Conservation (phyloP, 2,888 invertebrate genomes). For the Coecobrya sp. region DNA sequence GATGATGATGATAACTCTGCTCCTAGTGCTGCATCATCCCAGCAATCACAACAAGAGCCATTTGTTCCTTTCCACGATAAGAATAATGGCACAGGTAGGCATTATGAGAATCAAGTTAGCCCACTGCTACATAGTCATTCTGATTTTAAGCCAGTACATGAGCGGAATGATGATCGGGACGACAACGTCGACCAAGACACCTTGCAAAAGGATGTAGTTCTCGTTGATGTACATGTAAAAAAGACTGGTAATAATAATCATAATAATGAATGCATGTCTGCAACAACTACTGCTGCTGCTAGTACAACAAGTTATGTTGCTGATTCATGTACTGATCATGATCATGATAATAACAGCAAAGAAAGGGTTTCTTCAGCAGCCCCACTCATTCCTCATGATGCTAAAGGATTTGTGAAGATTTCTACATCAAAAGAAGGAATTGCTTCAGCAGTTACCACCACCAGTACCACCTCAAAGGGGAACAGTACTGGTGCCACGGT, state of each 20-base stretch:
- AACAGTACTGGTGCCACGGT: conserved; percentile 64
- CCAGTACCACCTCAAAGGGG: conserved; percentile 33
- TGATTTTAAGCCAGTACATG: conserved; percentile 47
- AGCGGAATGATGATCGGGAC: conserved; percentile 62
- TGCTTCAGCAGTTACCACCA: conserved; percentile 62
- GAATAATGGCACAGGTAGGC: conserved; percentile 48
- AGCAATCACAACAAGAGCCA: conserved; percentile 58
- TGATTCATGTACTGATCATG: conserved; percentile 65
- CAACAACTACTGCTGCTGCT: not conserved
- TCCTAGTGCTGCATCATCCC: conserved; percentile 14
- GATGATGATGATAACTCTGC: not conserved
- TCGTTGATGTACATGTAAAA: not conserved
- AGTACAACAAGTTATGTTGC: conserved; percentile 45
- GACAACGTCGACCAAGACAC: conserved; percentile 71
- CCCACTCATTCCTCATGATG: conserved; percentile 75
- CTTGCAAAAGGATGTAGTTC: conserved; percentile 71
- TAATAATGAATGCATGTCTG: conserved; percentile 24
- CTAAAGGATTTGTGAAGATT: conserved; percentile 65
- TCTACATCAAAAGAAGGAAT: conserved; percentile 62
- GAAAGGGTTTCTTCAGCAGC: conserved; percentile 66
- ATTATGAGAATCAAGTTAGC: conserved; percentile 46
- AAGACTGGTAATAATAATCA: not conserved
- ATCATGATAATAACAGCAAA: conserved; percentile 3
- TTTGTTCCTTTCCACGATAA: conserved; percentile 67
- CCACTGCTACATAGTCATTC: not conserved